Percentiles rank a stretch among this genome's conserved stretches.
phyloP scores from a whole-genome alignment of 35 echinoderm and acorn worm species.

The Chiridota heheva region DNA sequence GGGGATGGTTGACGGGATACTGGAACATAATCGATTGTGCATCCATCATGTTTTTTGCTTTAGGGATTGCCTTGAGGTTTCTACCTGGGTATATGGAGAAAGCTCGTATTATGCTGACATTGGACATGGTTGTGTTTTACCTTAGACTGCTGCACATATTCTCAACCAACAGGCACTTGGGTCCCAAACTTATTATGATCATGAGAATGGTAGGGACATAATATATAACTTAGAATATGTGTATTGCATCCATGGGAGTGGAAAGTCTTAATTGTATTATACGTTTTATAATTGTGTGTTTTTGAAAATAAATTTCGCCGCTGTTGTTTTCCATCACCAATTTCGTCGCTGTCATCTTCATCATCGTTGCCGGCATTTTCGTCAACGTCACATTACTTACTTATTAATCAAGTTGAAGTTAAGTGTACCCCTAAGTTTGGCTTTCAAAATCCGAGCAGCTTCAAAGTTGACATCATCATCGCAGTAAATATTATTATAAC shows the following conservation, averaged over 20 bases:
- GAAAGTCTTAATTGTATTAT: background rate
- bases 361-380: background rate
- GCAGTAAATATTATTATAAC: too few species aligned
- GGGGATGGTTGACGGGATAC: conserved; percentile 55
- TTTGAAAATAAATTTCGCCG: background rate
- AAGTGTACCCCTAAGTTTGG: background rate
- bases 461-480: too few species aligned
- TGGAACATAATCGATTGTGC: conserved; percentile 69
- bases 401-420: background rate
- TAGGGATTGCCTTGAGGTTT: conserved; percentile 44
- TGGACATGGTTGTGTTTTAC: conserved; percentile 69
- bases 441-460: too few species aligned
- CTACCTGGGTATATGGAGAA: conserved; percentile 13
- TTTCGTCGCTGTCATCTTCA: background rate
- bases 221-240: background rate
- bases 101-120: conserved; percentile 57
- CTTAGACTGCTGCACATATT: conserved; percentile 76
- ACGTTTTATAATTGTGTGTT: too few species aligned
- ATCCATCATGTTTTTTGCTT: conserved; percentile 44
- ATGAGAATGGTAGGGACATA: conserved; percentile 59
- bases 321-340: background rate
- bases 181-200: conserved; percentile 94
- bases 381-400: background rate
- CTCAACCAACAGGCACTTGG: conserved; percentile 63
- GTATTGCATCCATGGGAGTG: background rate